Base-by-base conservation (phyloP, 2,888 invertebrate genomes). In the Chymomyza caudatula region DNA sequence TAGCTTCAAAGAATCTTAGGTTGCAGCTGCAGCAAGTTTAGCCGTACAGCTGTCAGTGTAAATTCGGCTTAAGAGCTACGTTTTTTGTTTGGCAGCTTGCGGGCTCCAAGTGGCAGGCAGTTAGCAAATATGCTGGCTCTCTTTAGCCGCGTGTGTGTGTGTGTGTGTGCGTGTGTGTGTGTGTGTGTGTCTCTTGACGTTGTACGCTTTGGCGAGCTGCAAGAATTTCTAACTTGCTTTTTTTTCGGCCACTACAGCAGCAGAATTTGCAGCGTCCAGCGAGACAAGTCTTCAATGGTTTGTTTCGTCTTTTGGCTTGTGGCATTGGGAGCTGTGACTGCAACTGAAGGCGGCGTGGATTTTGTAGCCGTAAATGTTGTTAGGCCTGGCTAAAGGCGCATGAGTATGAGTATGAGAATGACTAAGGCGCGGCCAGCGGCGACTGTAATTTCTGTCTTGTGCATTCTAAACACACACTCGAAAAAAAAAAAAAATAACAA, bases 381-480 rank as follows among this genome's bases (percentile, higher is more conserved):
- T 13, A 58, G 59, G 52, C 5, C 22, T 22, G 8, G 43, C 8
- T 57, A 19, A 4, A 49, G 52, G 19, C n/a, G 47, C 13, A 3
- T 15, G 29, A 11, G 44, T 15, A 37, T 61, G 80, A 85, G 47
- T 13, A 3, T 15, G 29, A 11, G 44, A 19, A 37, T 61, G 80
- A 85, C 68, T 78, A 71, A 82, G 81, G 81, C 84, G 81, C 81
- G 81, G 86, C 81, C 74, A 72, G 73, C 80, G 70, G 71, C 74
- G 74, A 74, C 74, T 77, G 78, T 83, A 83, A 85, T 83, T 82
- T 85, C 78, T 74, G 71, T 80, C 76, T 71, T 77, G 76, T 76
- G 77, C 73, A 85, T 79, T 74, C 78, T 74, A 79, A 77, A 75
- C 76, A 82, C 82, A 74, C 71, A 71, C 57, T 65, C 57, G 66